Evolutionary conservation across 92 coral and sea anemone genomes (phyloP).

Genomic region (Zoanthus sansibaricus): DNA sequence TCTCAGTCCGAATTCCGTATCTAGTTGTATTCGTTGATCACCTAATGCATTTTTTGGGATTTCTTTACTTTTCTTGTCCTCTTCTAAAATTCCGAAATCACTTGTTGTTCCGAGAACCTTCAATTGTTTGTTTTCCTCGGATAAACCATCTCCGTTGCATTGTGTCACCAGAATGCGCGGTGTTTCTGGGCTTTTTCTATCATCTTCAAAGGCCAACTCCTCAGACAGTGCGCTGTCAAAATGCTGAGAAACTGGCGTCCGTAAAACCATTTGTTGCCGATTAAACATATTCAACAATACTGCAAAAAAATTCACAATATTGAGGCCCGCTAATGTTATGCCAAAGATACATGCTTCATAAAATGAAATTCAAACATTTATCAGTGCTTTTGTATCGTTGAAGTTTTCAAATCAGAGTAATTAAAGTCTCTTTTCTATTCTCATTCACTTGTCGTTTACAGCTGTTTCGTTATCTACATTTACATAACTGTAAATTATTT

Average conservation of each 20-base stretch:
- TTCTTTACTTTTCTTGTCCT: background rate
- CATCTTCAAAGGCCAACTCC: background rate
- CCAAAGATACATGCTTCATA: background rate
- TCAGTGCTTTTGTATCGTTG: background rate
- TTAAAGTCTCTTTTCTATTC: background rate
- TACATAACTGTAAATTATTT: background rate
- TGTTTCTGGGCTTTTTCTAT: background rate
- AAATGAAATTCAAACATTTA: background rate
- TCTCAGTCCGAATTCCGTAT: background rate
- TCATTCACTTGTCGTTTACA: conserved; percentile 4
- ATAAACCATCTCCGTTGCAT: background rate
- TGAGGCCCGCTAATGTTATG: background rate
- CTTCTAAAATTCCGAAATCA: conserved; percentile 4
- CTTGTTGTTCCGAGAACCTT: background rate
- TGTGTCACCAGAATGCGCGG: background rate
- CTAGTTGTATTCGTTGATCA: background rate
- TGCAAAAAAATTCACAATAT: background rate
- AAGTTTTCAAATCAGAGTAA: background rate
- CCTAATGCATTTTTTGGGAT: background rate
- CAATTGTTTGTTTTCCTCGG: background rate
- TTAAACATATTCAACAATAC: background rate
- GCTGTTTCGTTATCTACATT: background rate
- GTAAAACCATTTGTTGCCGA: background rate
- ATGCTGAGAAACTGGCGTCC: background rate
- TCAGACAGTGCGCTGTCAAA: background rate